Evolutionary conservation across 2,113 vertebrate species (phyloP).

Genomic region (Noturus placidus): DNA sequence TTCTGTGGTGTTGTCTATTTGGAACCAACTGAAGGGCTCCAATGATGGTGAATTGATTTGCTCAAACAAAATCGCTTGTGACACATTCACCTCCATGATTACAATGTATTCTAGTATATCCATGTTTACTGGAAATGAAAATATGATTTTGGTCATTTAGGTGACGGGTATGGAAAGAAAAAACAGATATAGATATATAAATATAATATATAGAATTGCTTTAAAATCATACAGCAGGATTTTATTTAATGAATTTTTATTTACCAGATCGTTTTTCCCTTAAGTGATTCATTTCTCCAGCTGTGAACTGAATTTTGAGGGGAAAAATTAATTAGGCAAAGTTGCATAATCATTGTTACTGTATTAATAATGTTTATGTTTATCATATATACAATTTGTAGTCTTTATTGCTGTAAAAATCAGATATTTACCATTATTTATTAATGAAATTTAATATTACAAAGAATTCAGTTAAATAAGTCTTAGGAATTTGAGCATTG

Average conservation of each 20-base stretch:
- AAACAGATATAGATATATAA: conserved; percentile 14
- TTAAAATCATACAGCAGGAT: neutral
- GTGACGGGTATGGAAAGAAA: neutral
- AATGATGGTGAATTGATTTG: neutral
- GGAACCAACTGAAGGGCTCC: conserved; percentile 16
- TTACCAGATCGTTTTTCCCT: conserved; percentile 56
- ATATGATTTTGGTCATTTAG: neutral
- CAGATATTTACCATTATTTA: neutral
- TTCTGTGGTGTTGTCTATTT: conserved; percentile 43
- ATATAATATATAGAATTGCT: neutral
- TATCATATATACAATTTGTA: neutral
- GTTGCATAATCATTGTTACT: too few species aligned
- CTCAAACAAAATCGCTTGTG: conserved; percentile 32
- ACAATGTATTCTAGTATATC: neutral
- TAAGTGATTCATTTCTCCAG: conserved; percentile 36
- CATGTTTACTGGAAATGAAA: neutral
- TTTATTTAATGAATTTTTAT: neutral
- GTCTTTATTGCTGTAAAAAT: too few species aligned
- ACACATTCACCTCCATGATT: conserved; percentile 43
- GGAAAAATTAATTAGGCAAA: neutral
- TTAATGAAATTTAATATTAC: too few species aligned
- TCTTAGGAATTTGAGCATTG: neutral
- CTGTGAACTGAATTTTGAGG: conserved; percentile 49
- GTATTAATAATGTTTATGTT: neutral
- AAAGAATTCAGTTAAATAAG: neutral